Evolutionary conservation across 2,797 vertebrate genomes (phyloP).

Genomic region (Miichthys miiuy): DNA sequence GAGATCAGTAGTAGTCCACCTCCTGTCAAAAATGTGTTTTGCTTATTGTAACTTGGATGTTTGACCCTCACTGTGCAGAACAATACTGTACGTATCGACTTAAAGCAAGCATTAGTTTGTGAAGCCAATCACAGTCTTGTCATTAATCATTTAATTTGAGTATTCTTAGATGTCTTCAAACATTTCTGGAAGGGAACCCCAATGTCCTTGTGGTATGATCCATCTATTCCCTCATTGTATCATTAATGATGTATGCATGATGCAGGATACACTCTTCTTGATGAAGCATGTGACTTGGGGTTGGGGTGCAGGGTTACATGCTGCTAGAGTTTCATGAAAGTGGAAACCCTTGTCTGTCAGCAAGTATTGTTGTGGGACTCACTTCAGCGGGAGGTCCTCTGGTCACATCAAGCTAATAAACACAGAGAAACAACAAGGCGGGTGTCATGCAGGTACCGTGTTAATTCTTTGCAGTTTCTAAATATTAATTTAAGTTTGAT

Average conservation of each 20-base stretch:
- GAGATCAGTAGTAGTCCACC: no score
- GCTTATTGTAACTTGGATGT: no score
- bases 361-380: slow-evolving; percentile 47
- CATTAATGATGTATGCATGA: slow-evolving; percentile 72
- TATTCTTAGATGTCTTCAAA: background rate
- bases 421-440: slow-evolving; percentile 37
- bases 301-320: slow-evolving; percentile 69
- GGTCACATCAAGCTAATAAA: slow-evolving; percentile 33
- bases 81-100: no score
- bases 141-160: no score
- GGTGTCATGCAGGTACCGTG: slow-evolving; percentile 80
- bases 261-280: slow-evolving; percentile 42
- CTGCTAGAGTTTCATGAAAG: slow-evolving; percentile 71
- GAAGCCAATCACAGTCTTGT: no score
- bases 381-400: slow-evolving; percentile 14
- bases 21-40: no score
- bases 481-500: background rate
- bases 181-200: background rate
- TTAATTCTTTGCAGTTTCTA: slow-evolving; percentile 2
- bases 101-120: no score
- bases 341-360: slow-evolving; percentile 66
- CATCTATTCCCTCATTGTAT: slow-evolving; percentile 8
- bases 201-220: background rate
- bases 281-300: slow-evolving; percentile 51
- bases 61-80: no score